These are phyloP conservation scores for Pyrgus malvae DNA, from an alignment of 2,888 invertebrate genomes.

Conservation along the genomic window DNA sequence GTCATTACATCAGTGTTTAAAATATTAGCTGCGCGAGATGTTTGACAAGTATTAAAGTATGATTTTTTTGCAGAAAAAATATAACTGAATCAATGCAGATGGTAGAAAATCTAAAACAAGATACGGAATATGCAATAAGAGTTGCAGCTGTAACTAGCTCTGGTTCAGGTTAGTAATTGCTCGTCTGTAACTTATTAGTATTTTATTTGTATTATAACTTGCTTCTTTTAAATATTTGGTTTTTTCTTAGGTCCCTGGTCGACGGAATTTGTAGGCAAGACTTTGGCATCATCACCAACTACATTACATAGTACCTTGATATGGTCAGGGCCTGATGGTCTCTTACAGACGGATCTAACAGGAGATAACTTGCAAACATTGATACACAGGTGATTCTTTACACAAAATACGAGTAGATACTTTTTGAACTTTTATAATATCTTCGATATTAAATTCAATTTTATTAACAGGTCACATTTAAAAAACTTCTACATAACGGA, in stretches of 20 bases:
- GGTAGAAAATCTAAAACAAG: conserved; percentile 86
- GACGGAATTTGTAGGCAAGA: conserved; percentile 87
- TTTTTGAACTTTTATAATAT: too few species aligned
- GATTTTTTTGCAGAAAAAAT: conserved; percentile 50
- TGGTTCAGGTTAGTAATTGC: conserved; percentile 75
- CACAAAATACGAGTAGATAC: too few species aligned
- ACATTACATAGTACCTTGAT: conserved; percentile 84
- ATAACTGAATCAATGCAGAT: conserved; percentile 84
- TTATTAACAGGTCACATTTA: conserved; percentile 62
- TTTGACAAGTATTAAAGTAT: too few species aligned
- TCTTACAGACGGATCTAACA: conserved; percentile 90
- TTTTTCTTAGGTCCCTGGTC: conserved; percentile 87
- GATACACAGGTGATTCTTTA: conserved; percentile 83
- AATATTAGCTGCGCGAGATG: too few species aligned
- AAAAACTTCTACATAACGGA: conserved; percentile 85
- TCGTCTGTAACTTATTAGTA: not conserved
- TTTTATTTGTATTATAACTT: not conserved
- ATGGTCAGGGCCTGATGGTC: conserved; percentile 89
- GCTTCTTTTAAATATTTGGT: not conserved
- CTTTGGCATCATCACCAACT: conserved; percentile 79
- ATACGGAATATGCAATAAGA: conserved; percentile 89
- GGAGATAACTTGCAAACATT: conserved; percentile 88
- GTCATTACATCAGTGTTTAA: conserved; percentile 29
- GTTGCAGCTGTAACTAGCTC: conserved; percentile 89
- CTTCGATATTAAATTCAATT: too few species aligned